These are phyloP conservation scores for Cheilosia pagana DNA, from an alignment of 2,888 invertebrate genomes.

Conservation along the genomic window DNA sequence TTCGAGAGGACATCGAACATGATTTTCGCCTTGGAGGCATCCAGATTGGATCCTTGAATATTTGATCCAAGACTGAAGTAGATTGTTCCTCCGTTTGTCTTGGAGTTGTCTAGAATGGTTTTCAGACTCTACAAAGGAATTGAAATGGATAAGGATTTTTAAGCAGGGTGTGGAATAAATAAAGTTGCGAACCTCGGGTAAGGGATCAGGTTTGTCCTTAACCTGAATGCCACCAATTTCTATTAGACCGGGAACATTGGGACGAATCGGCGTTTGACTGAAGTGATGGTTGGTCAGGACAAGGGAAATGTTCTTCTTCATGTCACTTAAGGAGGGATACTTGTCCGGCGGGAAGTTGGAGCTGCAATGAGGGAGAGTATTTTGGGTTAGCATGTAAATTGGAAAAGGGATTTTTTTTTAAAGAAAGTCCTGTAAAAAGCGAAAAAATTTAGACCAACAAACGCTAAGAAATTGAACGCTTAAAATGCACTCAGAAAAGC, in stretches of 20 bases:
- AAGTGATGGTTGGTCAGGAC: slow-evolving; percentile 78
- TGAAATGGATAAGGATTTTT: background rate
- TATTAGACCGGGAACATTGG: slow-evolving; percentile 78
- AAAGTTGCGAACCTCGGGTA: slow-evolving; percentile 76
- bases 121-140: slow-evolving; percentile 76
- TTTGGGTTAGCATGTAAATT: background rate
- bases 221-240: slow-evolving; percentile 80
- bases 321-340: slow-evolving; percentile 77
- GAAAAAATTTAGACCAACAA: too few species aligned
- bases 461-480: too few species aligned
- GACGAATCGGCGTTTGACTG: slow-evolving; percentile 77
- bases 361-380: slow-evolving; percentile 56
- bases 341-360: slow-evolving; percentile 77
- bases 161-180: background rate
- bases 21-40: slow-evolving; percentile 83
- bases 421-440: too few species aligned
- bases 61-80: slow-evolving; percentile 82
- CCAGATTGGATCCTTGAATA: slow-evolving; percentile 75
- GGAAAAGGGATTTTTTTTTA: too few species aligned
- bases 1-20: slow-evolving; percentile 85
- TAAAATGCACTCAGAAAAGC: too few species aligned
- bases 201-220: too few species aligned
- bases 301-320: slow-evolving; percentile 78
- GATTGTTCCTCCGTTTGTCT: slow-evolving; percentile 80
- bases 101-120: slow-evolving; percentile 78